A percentile compares a stretch with the other conserved stretches of the same genome.
phyloP scores from a whole-genome alignment of 2,888 invertebrate species.

The Cryptocheilus praepositus region DNA sequence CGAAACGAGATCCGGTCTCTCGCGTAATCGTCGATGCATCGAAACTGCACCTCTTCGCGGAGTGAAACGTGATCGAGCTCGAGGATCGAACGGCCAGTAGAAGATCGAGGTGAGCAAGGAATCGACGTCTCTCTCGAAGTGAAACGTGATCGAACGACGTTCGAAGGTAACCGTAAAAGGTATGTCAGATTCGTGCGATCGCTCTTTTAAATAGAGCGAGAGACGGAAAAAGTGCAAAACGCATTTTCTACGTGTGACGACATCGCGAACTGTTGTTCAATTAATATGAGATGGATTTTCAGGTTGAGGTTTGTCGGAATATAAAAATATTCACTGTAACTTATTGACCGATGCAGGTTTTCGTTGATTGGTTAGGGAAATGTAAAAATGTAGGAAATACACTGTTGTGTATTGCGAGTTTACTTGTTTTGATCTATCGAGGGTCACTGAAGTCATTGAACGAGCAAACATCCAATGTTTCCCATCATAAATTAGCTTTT shows the following conservation, averaged over 20 bases:
- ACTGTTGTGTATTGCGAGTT: no score
- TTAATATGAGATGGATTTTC: no score
- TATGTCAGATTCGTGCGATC: slow-evolving; percentile 6
- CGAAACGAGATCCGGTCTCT: slow-evolving; percentile 4
- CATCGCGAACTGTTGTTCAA: no score
- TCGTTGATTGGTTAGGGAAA: no score
- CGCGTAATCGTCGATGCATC: slow-evolving; percentile 3
- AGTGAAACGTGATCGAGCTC: slow-evolving; percentile 9
- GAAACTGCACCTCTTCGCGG: slow-evolving; percentile 2
- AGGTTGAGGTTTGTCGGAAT: no score
- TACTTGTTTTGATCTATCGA: no score
- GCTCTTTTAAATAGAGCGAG: not conserved
- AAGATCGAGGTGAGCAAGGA: slow-evolving; percentile 9
- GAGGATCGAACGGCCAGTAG: not conserved
- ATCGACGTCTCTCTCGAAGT: slow-evolving; percentile 5
- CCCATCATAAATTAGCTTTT: no score
- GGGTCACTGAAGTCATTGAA: no score
- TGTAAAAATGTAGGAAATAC: no score
- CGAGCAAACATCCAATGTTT: no score
- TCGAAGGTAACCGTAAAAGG: slow-evolving; percentile 7
- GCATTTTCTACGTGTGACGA: not conserved
- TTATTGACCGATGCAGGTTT: no score
- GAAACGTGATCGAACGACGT: slow-evolving; percentile 9
- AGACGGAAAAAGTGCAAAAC: not conserved
- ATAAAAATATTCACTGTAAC: no score